Evolutionary conservation across 37 sponge, comb jelly and placozoan species (phyloP).

Genomic region (Corticium candelabrum): DNA sequence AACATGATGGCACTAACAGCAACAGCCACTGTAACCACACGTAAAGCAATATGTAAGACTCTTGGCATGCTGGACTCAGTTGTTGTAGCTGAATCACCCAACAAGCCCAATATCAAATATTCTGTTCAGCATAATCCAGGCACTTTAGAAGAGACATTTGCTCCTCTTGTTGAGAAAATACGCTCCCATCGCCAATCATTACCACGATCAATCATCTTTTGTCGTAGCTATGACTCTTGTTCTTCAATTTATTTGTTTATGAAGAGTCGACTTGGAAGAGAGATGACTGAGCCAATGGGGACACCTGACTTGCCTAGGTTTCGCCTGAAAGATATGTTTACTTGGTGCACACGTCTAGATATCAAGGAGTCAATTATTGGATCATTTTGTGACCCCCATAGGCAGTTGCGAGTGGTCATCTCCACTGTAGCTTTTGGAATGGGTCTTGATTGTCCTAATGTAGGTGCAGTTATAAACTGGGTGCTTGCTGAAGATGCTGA

Average conservation of each 20-base stretch:
- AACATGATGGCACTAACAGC: slow-evolving; percentile 45
- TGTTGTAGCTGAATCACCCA: slow-evolving; percentile 9
- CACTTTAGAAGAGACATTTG: too few species aligned
- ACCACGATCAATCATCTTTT: too few species aligned
- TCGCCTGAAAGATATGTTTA: background rate
- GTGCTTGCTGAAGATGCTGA: slow-evolving; percentile 27
- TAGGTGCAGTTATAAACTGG: slow-evolving; percentile 30
- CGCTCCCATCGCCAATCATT: too few species aligned
- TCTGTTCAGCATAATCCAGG: too few species aligned
- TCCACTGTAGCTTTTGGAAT: slow-evolving; percentile 48
- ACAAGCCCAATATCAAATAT: slow-evolving; percentile 21
- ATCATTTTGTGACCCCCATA: slow-evolving; percentile 22
- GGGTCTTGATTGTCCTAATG: slow-evolving; percentile 37
- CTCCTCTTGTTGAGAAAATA: too few species aligned
- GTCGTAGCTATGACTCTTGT: too few species aligned
- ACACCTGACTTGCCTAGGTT: background rate
- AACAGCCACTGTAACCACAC: slow-evolving; percentile 15
- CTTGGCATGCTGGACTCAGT: slow-evolving; percentile 8
- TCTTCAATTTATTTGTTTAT: too few species aligned
- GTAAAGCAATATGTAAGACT: background rate
- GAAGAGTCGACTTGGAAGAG: background rate
- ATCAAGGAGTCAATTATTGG: slow-evolving; percentile 16
- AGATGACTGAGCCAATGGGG: background rate
- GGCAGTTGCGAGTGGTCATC: slow-evolving; percentile 19
- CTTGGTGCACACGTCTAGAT: too few species aligned